phyloP scores from a whole-genome alignment of 2,888 invertebrate species.

The Diarsia dahlii region DNA sequence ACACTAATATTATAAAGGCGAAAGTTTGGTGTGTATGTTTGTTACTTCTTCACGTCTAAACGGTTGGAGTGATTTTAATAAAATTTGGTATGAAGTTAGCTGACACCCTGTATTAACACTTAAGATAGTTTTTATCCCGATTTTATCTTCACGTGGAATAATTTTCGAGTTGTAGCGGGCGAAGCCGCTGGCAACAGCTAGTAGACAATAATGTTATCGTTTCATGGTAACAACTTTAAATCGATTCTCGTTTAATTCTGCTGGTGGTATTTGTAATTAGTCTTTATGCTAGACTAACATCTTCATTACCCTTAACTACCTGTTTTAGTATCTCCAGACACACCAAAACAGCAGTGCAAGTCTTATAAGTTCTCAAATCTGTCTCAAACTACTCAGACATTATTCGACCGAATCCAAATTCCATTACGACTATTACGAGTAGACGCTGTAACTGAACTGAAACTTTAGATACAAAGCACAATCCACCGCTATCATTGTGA shows the following conservation, averaged over 20 bases:
- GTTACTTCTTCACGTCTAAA: too few species aligned
- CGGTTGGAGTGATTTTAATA: too few species aligned
- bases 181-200: too few species aligned
- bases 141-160: too few species aligned
- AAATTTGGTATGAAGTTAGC: too few species aligned
- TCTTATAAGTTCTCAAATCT: conserved; percentile 14
- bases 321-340: conserved; percentile 1
- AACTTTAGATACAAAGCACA: conserved; percentile 51
- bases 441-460: conserved; percentile 49
- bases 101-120: too few species aligned
- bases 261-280: neutral
- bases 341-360: conserved; percentile 16
- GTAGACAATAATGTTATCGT: too few species aligned
- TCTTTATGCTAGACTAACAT: neutral
- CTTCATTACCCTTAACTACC: conserved; percentile 10
- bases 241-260: neutral
- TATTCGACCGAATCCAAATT: conserved; percentile 42
- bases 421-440: conserved; percentile 43
- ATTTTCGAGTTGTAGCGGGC: too few species aligned
- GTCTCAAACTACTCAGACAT: conserved; percentile 38
- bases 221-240: too few species aligned
- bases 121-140: too few species aligned
- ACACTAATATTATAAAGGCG: too few species aligned
- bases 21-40: too few species aligned
- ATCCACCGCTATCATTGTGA: conserved; percentile 47